Evolutionary conservation across 2,113 vertebrate genomes (phyloP), one percentile per base, ranked within the genome.

Genomic region (Erinaceus europaeus): DNA sequence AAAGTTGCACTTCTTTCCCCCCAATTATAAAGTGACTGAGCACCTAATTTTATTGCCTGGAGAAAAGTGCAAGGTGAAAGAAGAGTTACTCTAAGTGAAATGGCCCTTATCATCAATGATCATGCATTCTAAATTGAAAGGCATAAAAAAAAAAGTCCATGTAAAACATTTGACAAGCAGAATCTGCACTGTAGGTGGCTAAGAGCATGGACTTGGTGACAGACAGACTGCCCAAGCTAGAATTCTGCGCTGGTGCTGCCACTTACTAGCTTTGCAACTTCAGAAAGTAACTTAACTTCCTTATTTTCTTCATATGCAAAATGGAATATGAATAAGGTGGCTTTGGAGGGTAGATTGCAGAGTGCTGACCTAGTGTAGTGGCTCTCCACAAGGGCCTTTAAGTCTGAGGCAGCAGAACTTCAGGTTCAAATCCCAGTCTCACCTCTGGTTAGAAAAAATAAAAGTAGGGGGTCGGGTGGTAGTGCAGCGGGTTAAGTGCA

Each of bases 301-400:
- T 44, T 64, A 34, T 83, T 55, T 81, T 77, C n/a, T 72, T 61
- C 20, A 21, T 71, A 77, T 76, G 61, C 75, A 52, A 83, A 83
- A 82, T 86, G 53, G 34, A 11, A 52, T 48, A 42, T 21, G 61
- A 34, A 38, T 50, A 85, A 36, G 69, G 69, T 77, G 57, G 62
- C 62, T 90, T 77, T 86, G 74, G 88, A 80, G 55, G 73, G 74
- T 79, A 79, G 69, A 88, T 83, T 84, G 62, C 32, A 2, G 62
- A 88, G 68, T 72, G 29, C 3, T 15, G n/a, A n/a, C n/a, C n/a
- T n/a, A n/a, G n/a, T n/a, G n/a, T n/a, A n/a, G n/a, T n/a, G n/a
- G n/a, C n/a, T n/a, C n/a, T n/a, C n/a, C n/a, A n/a, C n/a, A n/a
- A n/a, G n/a, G n/a, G n/a, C n/a, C n/a, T n/a, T n/a, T n/a, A n/a